Base-by-base conservation (phyloP, 2,888 invertebrate genomes). In the Dexiosoma caninum region DNA sequence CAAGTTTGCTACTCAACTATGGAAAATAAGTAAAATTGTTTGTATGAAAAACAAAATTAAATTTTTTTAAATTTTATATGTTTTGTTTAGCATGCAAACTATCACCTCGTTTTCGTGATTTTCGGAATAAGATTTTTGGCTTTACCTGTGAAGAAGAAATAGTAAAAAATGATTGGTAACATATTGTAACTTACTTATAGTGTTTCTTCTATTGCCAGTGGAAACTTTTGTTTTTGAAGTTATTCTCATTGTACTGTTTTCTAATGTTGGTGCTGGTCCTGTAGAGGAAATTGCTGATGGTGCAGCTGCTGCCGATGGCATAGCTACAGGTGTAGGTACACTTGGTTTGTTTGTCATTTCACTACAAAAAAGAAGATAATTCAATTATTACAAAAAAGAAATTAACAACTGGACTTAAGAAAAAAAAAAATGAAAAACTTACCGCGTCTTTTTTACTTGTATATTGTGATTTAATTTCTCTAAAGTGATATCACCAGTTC, bases 381-480 rank as follows among this genome's bases (percentile, higher is more conserved):
- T 40, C 44, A 62, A 23, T 12, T 10, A 27, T 19, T 5, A 55
- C 30, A 30, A 44, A 46, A 74, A 19, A 12, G 16, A 27, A 16
- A n/a, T n/a, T 46, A 30, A 27, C 10, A 40, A 35, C 57, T 16
- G 5, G 0, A 30, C 4, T 27, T 8, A 53, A 32, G 37, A 8
- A 67, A 14, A 5, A 27, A 5, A 27, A 27, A 27, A 27, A 27
- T 5, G 2, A 27, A 59, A 21, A 66, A 69, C 92, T 88, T 88
- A 95, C 93, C 97, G 93, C 64, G 97, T 97, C 91, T 97, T 97
- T 90, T 97, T 97, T 71, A 97, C 95, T 92, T 95, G 96, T 86
- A 98, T 95, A 91, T 96, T 97, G 86, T 95, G 95, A 82, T 95
- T 94, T 85, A 98, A 92, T 91, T 95, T 96, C 91, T 98, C 98